These are phyloP conservation scores for Maniola jurtina DNA, from an alignment of 1,140 invertebrate genomes.

Conservation along the genomic window DNA sequence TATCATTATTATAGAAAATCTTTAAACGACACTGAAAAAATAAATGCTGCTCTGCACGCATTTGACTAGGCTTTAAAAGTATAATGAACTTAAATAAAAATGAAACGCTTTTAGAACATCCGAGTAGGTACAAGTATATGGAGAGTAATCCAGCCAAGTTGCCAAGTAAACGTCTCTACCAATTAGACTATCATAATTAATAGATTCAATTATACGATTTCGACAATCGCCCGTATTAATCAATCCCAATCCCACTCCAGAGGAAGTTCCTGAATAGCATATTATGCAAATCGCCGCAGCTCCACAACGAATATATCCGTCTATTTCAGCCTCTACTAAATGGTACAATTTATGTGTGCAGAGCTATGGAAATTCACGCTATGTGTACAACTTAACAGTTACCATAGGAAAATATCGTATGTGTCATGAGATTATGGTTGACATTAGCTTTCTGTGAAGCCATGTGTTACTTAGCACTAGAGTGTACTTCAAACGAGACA, in stretches of 20 bases:
- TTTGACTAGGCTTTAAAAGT: too few relatives aligned
- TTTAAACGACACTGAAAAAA: too few relatives aligned
- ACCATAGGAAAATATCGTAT: conserved; percentile 16
- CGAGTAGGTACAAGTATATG: background rate
- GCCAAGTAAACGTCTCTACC: conserved; percentile 1
- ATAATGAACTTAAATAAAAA: too few relatives aligned
- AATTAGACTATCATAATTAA: conserved; percentile 8
- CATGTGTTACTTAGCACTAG: conserved; percentile 11
- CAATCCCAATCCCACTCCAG: conserved; percentile 11
- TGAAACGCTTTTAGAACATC: too few relatives aligned
- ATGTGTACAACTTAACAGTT: background rate
- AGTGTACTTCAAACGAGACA: conserved; percentile 34
- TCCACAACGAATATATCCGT: conserved; percentile 45
- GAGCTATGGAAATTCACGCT: conserved; percentile 28
- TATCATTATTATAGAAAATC: too few relatives aligned
- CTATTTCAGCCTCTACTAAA: conserved; percentile 42
- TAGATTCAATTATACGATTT: conserved; percentile 16
- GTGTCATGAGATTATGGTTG: conserved; percentile 18
- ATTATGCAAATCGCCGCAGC: conserved; percentile 47
- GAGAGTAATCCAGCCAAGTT: background rate
- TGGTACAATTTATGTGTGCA: conserved; percentile 43
- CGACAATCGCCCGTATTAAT: conserved; percentile 13
- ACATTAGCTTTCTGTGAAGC: conserved; percentile 16
- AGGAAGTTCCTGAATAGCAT: conserved; percentile 38
- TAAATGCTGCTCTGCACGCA: too few relatives aligned